Base-by-base conservation (phyloP, 2,113 vertebrate species). In the Hirundichthys speculiger region DNA sequence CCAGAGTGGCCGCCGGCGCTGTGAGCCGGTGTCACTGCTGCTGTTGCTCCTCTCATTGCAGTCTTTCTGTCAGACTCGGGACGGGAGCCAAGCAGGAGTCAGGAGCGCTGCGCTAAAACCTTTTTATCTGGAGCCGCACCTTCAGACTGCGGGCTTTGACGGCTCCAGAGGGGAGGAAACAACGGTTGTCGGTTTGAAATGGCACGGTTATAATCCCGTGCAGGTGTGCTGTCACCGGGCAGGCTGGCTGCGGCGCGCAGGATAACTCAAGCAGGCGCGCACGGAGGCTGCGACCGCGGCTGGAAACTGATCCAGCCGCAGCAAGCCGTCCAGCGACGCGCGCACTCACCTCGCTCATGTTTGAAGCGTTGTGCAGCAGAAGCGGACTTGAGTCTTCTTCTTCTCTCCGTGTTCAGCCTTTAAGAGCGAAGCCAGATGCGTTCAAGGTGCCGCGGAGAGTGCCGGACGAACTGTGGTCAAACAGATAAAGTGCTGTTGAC, bases 291-390 rank as follows among this genome's bases (percentile, higher is more conserved):
- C 25, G 25, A 3, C 25, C 25, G 25, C 6, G 3, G 25, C 25
- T 27, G 25, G 3, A 27, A 4, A 3, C 25, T 6, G 3, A 27
- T 27, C 25, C 25, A 27, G 25, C 25, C 25, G 3, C 25, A 27
- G 25, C 25, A 27, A n/a, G n/a, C n/a, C n/a, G n/a, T n/a, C n/a
- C n/a, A n/a, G n/a, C n/a, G n/a, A n/a, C n/a, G n/a, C n/a, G n/a
- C n/a, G 16, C 40, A 87, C 91, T 92, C 77, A 92, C 91, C 89
- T 90, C 91, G 79, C 91, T 92, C 91, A 92, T 92, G 41, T 65
- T 90, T 86, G 72, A 80, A 56, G 78, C 41, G 68, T 85, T 84
- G 67, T 80, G 76, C 69, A 50, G 81, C 69, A 73, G 47, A 55
- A 75, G 72, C 70, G 65, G 59, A 67, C 69, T 83, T 75, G 2